Evolutionary conservation across 2,888 invertebrate genomes (phyloP).

Genomic region (Andrena hattorfiana): DNA sequence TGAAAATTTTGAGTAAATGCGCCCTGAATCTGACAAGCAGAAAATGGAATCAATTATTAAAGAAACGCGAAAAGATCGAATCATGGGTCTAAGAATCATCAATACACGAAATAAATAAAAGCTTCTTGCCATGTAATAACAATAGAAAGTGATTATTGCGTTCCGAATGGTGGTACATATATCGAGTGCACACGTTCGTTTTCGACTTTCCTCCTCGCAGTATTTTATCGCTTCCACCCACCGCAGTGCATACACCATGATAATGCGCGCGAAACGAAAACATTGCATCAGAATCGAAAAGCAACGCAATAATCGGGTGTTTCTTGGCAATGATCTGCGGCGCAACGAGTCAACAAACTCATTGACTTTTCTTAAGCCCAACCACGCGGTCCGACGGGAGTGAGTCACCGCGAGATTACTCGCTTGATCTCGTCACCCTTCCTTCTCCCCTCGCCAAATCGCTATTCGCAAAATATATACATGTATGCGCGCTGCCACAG

Average conservation of each 20-base stretch:
- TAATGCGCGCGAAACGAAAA: conserved; percentile 21
- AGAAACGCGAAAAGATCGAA: too few relatives aligned
- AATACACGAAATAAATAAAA: too few relatives aligned
- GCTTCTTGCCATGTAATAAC: too few relatives aligned
- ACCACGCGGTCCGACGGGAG: conserved; percentile 53
- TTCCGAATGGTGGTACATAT: background rate
- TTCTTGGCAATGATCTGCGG: conserved; percentile 61
- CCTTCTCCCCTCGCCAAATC: background rate
- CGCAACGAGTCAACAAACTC: conserved; percentile 74
- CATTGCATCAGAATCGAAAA: conserved; percentile 46
- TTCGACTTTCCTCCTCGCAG: background rate
- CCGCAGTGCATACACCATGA: conserved; percentile 4
- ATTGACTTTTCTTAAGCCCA: conserved; percentile 70
- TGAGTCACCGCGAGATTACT: conserved; percentile 69
- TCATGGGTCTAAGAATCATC: too few relatives aligned
- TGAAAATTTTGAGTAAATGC: too few relatives aligned
- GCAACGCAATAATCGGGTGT: conserved; percentile 24
- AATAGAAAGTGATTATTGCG: background rate
- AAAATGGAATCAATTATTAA: too few relatives aligned
- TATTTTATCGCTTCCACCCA: background rate
- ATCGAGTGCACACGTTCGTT: background rate
- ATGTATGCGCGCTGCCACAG: conserved; percentile 1
- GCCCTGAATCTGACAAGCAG: too few relatives aligned
- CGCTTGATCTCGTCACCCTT: conserved; percentile 36
- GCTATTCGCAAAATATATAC: conserved; percentile 15